Evolutionary conservation across 2,888 invertebrate genomes (phyloP).

Genomic region (Eremobia ochroleuca): DNA sequence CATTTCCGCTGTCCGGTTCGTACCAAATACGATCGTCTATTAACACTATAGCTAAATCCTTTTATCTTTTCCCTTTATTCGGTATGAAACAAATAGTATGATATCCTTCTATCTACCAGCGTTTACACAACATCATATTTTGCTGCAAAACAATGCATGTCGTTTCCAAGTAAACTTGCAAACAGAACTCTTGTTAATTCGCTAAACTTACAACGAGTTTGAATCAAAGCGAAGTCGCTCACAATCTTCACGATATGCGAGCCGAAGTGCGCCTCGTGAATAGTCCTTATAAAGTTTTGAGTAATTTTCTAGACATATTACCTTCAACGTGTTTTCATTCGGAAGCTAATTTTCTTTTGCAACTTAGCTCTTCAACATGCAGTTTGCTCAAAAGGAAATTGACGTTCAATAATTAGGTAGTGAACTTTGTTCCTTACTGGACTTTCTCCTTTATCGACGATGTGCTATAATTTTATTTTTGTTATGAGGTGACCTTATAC

Average conservation of each 20-base stretch:
- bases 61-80: no score
- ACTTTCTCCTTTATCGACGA: not conserved
- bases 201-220: slow-evolving; percentile 43
- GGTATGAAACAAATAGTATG: not conserved
- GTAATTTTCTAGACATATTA: slow-evolving; percentile 47
- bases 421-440: not conserved
- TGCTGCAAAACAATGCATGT: not conserved
- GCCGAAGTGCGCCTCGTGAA: slow-evolving; percentile 11
- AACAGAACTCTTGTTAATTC: slow-evolving; percentile 34
- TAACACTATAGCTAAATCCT: no score
- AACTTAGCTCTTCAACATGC: slow-evolving; percentile 7
- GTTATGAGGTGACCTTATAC: not conserved
- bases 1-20: no score
- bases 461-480: not conserved
- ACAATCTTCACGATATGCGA: slow-evolving; percentile 12
- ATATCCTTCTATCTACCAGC: not conserved
- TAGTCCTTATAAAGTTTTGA: slow-evolving; percentile 44
- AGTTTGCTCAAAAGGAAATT: slow-evolving; percentile 9
- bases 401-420: slow-evolving; percentile 2
- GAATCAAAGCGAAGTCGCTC: slow-evolving; percentile 48
- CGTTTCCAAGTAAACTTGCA: slow-evolving; percentile 7
- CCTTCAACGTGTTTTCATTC: slow-evolving; percentile 33
- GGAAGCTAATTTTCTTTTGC: slow-evolving; percentile 22
- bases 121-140: not conserved
- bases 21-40: no score